These are phyloP conservation scores for Caenorhabditis sp. DNA, from an alignment of 2,888 invertebrate genomes.

Conservation along the genomic window DNA sequence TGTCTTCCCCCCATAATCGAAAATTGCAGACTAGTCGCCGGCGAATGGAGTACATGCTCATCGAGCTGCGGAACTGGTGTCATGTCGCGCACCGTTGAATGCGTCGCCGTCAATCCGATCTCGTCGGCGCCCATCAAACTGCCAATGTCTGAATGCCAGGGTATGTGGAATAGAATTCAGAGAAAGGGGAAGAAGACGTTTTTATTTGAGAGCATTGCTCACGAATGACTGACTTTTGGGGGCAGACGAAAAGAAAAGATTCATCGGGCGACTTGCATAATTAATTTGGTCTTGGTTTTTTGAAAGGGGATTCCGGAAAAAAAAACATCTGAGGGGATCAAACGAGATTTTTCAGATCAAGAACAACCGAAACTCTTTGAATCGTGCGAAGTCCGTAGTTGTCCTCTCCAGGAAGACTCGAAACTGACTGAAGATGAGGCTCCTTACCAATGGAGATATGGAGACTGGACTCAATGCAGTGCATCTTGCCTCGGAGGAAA, in stretches of 20 bases:
- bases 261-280: constrained; percentile 28
- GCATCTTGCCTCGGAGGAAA: constrained; percentile 91
- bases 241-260: constrained; percentile 3
- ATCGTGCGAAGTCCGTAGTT: constrained; percentile 78
- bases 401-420: constrained; percentile 76
- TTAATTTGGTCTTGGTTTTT: constrained; percentile 7
- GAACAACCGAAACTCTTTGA: constrained; percentile 80
- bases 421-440: constrained; percentile 63
- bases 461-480: constrained; percentile 89
- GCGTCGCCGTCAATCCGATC: constrained; percentile 80
- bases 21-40: constrained; percentile 70
- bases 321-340: not conserved
- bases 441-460: constrained; percentile 78
- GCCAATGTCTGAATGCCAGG: constrained; percentile 82
- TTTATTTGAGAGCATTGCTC: constrained; percentile 20
- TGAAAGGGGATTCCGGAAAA: not conserved
- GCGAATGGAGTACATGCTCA: constrained; percentile 74
- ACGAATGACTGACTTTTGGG: constrained; percentile 30
- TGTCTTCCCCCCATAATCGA: constrained; percentile 8
- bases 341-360: constrained; percentile 66
- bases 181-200: not conserved
- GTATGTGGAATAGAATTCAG: constrained; percentile 61
- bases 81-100: constrained; percentile 72
- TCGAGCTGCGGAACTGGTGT: constrained; percentile 78
- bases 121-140: constrained; percentile 78